Percentiles rank a stretch among this genome's conserved stretches.
These are phyloP conservation scores for Orchesella flavescens DNA, from an alignment of 2,888 invertebrate species.

Conservation along the genomic window DNA sequence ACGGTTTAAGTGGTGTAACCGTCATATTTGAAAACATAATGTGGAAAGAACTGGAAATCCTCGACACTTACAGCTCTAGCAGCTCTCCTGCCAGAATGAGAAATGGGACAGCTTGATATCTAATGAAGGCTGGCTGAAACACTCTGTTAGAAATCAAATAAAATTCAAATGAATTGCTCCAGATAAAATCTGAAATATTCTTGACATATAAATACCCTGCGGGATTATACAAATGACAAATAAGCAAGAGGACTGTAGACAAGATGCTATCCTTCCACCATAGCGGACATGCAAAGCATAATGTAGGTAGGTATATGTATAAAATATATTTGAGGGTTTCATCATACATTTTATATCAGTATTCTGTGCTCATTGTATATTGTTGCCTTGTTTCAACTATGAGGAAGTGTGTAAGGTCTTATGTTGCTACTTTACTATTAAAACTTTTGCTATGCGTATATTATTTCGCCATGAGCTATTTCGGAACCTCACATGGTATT, in stretches of 20 bases:
- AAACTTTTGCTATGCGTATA: background rate
- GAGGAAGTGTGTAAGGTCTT: too few species aligned
- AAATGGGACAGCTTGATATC: slow-evolving; percentile 53
- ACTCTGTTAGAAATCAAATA: slow-evolving; percentile 49
- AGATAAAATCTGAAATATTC: slow-evolving; percentile 65
- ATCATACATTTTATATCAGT: too few species aligned
- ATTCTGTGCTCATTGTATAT: too few species aligned
- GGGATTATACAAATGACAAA: slow-evolving; percentile 57
- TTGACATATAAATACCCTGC: slow-evolving; percentile 59
- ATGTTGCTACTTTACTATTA: too few species aligned
- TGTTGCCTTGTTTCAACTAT: too few species aligned
- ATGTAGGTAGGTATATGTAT: background rate
- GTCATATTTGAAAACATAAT: background rate
- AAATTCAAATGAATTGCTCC: slow-evolving; percentile 58
- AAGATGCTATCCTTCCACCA: background rate
- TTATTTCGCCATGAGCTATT: background rate
- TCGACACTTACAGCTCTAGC: background rate
- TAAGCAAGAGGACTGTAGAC: slow-evolving; percentile 29
- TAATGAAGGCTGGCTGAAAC: slow-evolving; percentile 58
- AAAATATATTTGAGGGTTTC: too few species aligned
- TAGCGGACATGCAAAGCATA: background rate
- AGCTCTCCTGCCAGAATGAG: slow-evolving; percentile 21
- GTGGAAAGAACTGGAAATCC: background rate
- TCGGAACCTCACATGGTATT: slow-evolving; percentile 36
- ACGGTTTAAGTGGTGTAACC: too few species aligned